These are phyloP conservation scores for Nomada fabriciana DNA, from an alignment of 2,888 invertebrate genomes.

Conservation along the genomic window DNA sequence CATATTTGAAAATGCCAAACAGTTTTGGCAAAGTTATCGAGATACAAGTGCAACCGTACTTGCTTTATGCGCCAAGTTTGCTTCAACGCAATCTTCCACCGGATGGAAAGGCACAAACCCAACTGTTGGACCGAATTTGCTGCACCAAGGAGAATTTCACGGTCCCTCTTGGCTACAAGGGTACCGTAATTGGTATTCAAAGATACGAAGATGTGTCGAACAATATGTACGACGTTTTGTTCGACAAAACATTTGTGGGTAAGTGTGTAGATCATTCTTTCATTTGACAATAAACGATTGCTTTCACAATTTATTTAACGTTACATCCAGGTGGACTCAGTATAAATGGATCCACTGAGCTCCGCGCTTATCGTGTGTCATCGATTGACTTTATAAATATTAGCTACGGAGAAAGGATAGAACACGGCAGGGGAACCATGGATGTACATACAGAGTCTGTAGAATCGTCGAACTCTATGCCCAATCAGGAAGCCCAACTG, in stretches of 20 bases:
- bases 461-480: constrained; percentile 36
- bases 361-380: constrained; percentile 86
- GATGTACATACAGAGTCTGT: constrained; percentile 25
- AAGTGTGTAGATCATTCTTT: background rate
- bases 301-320: background rate
- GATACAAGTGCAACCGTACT: constrained; percentile 92
- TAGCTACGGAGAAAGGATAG: constrained; percentile 85
- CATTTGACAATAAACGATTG: background rate
- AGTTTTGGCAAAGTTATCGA: constrained; percentile 85
- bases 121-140: constrained; percentile 94
- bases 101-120: constrained; percentile 88
- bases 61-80: constrained; percentile 88
- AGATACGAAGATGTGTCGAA: constrained; percentile 86
- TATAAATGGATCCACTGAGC: constrained; percentile 84
- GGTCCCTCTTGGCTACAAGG: constrained; percentile 93
- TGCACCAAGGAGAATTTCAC: constrained; percentile 90
- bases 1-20: constrained; percentile 64
- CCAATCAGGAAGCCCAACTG: constrained; percentile 48
- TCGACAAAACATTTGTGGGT: constrained; percentile 90
- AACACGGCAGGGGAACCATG: constrained; percentile 52
- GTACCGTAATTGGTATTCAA: constrained; percentile 92
- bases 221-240: constrained; percentile 91
- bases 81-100: constrained; percentile 87
- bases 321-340: constrained; percentile 85
- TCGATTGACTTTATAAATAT: constrained; percentile 87